Base-by-base conservation (phyloP, 2,113 vertebrate genomes). In the Cyphomyrus discorhynchus region DNA sequence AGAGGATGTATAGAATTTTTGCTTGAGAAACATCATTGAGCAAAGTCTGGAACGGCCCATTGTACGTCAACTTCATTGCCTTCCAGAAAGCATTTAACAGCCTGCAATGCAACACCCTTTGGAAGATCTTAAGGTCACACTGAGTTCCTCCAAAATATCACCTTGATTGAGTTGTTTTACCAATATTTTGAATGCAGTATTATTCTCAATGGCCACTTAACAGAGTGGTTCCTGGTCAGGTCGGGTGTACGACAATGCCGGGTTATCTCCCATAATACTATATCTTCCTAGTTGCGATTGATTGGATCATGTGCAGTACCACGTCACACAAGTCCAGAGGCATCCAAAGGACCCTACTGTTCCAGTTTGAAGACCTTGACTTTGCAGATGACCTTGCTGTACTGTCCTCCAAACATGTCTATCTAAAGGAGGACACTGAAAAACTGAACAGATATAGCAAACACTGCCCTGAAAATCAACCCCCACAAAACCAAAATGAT, bases 351-450 rank as follows among this genome's bases (percentile, higher is more conserved):
- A 88, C 58, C 42, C 19, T 74, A 11, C 62, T 70, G 10, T 49
- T 24, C 53, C 31, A 90, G 46, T 50, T 82, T 19, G 35, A 88
- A 50, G 89, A 90, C 49, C 21, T 88, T 27, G 85, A 89, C 45
- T 86, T 86, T 53, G 83, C 49, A 19, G 83, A 83, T 89, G 83
- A 90, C 27, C 56, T 89, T 77, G 88, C 45, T 50, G 15, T 83
- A 83, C n/a, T 27, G 2, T 89, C 83, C 46, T 50, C 89, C 21
- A 74, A 86, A 45, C 83, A 90, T 27, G 31, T 85, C 83, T 24
- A 90, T 19, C 89, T 74, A 27, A 13, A 90, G 89, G 89, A 70
- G 45, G 66, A 80, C 17, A 77, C 56, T 87, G 45, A 90, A 27
- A 87, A 27, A 77, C 83, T 87, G 84, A 83, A 46, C 80, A 83